Base-by-base conservation (phyloP, 2,888 invertebrate species). In the Lucinisca nassula region DNA sequence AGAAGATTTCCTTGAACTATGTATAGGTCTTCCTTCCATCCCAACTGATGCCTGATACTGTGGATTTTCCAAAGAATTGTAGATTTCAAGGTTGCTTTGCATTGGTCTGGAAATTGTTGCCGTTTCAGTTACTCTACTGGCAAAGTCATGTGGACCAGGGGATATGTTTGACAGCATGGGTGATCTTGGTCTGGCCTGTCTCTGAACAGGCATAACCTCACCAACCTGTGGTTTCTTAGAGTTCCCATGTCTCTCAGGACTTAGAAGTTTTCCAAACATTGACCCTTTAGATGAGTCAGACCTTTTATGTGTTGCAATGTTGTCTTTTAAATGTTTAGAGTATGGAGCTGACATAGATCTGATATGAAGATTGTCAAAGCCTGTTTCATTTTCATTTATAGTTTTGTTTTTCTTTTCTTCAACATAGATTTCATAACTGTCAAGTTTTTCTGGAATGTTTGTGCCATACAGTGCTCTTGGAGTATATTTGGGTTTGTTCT, bases 291-390 rank as follows among this genome's bases (percentile, higher is more conserved):
- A 92, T 10, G 94, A 93, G 73, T 92, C 92, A 76, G 93, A 90
- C 75, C 94, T 89, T 40, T 85, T 90, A 67, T 89, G 91, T 70
- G 38, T 37, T 21, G 58, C 32, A 55, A 40, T 61, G 6, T 55
- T 77, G 32, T 89, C 89, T 51, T 91, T 82, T 35, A 91, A 61
- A 45, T 89, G 90, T 84, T 92, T 90, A 2, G 90, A 79, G 45
- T 93, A 89, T 30, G 95, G 95, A n/a, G 93, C 94, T 12, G 95
- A 95, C 27, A 93, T 86, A 35, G 94, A 95, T 40, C 95, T 83
- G 1, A 95, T 90, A 88, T 95, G 95, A 1, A 95, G 87, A 30
- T 87, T 85, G 17, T 88, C 84, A 38, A 80, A 32, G 14, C 32
- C 30, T 6, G 79, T 79, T 24, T 49, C 21, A 0, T 30, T 10